These are phyloP conservation scores for Oxyura jamaicensis DNA, from an alignment of 2,113 vertebrate species.

Conservation along the genomic window DNA sequence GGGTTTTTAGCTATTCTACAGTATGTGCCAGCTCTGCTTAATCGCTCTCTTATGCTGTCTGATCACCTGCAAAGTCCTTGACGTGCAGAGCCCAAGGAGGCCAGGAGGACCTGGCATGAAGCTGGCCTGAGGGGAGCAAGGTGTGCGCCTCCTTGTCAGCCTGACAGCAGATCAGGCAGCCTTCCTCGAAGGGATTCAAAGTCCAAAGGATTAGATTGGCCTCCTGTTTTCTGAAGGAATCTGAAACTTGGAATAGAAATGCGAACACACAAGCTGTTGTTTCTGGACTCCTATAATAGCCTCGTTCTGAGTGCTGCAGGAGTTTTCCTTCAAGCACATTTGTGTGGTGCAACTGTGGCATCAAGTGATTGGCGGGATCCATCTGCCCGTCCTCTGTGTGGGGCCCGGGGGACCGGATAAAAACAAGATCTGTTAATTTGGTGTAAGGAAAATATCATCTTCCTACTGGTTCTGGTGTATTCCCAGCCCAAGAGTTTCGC, in stretches of 20 bases:
- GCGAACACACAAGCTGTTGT: slow-evolving; percentile 51
- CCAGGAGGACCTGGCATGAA: neutral
- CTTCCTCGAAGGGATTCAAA: neutral
- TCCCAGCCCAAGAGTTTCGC: neutral
- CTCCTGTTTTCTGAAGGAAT: slow-evolving; percentile 26
- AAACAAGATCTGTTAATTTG: neutral
- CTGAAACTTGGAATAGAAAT: slow-evolving; percentile 24
- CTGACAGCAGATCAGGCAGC: neutral
- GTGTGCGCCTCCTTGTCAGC: neutral
- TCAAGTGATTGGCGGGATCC: neutral
- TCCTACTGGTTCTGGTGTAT: neutral
- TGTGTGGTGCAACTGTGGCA: slow-evolving; percentile 18
- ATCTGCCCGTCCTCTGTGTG: neutral
- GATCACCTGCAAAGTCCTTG: neutral
- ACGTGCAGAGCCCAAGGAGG: neutral
- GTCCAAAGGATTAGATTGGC: neutral
- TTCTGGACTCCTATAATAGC: slow-evolving; percentile 4
- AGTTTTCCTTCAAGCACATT: slow-evolving; percentile 16
- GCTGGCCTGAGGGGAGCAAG: neutral
- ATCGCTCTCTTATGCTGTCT: neutral
- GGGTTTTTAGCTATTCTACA: neutral
- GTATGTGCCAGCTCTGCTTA: neutral
- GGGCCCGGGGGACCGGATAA: neutral
- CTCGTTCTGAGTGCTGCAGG: neutral
- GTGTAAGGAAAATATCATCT: neutral